A percentile compares a stretch with the other conserved stretches of the same genome.
phyloP scores from a whole-genome alignment of 2,797 vertebrate genomes.

The Enteromius treurensis region DNA sequence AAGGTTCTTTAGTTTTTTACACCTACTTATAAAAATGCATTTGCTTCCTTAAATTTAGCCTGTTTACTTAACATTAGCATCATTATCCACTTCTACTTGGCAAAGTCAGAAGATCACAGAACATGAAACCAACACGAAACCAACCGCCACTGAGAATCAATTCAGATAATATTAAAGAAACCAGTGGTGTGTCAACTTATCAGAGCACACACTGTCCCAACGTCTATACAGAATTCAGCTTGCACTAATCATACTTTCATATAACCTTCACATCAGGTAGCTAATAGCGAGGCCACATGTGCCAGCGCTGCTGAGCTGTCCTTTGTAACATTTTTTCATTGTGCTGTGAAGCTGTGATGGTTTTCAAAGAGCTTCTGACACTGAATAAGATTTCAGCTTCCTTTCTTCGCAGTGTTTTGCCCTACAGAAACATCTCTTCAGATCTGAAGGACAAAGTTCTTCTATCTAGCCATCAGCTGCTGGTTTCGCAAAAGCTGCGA shows the following conservation, averaged over 20 bases:
- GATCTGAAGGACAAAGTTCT: conserved; percentile 59
- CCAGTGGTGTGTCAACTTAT: background rate
- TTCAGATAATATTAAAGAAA: conserved; percentile 15
- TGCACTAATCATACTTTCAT: conserved; percentile 21
- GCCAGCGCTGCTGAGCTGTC: conserved; percentile 8
- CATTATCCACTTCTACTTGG: background rate
- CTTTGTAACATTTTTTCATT: conserved; percentile 44
- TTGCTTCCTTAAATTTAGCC: background rate
- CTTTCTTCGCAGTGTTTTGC: conserved; percentile 36
- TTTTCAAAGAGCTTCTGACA: conserved; percentile 43
- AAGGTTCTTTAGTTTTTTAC: background rate
- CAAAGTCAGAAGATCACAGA: conserved; percentile 35
- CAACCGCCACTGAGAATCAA: background rate
- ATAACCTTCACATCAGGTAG: conserved; percentile 44
- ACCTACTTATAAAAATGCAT: background rate
- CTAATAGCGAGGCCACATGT: conserved; percentile 28
- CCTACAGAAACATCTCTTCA: conserved; percentile 45
- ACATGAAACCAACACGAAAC: conserved; percentile 1
- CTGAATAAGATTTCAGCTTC: conserved; percentile 27
- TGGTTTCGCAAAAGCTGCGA: conserved; percentile 2
- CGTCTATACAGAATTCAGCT: conserved; percentile 13
- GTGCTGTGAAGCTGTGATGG: conserved; percentile 31
- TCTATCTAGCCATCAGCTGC: conserved; percentile 22
- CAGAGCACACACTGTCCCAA: background rate
- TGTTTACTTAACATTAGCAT: background rate